Evolutionary conservation across 2,888 invertebrate genomes (phyloP).

Genomic region (Caenorhabditis afra): DNA sequence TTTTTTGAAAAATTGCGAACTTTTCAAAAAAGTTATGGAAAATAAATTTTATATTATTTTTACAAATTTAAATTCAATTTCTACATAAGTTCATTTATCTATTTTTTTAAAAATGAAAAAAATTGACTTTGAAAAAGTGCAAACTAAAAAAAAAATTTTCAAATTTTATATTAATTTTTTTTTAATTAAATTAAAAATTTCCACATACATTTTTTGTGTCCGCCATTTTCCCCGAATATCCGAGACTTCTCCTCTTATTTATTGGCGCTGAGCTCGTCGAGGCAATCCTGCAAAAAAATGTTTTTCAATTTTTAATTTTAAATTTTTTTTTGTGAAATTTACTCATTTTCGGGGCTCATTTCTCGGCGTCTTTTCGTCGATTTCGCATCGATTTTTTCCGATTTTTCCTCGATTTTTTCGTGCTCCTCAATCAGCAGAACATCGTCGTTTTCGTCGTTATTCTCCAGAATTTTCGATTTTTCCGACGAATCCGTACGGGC

Average conservation of each 20-base stretch:
- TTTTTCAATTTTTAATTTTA: too few species aligned
- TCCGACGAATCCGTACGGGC: too few species aligned
- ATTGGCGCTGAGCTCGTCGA: slow-evolving; percentile 29
- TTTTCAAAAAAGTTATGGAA: not conserved
- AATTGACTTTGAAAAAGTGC: not conserved
- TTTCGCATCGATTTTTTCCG: not conserved
- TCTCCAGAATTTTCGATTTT: not conserved
- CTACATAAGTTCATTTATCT: too few species aligned
- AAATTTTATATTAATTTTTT: slow-evolving; percentile 5
- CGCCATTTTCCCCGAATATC: slow-evolving; percentile 42
- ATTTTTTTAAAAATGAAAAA: not conserved
- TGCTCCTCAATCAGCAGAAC: not conserved
- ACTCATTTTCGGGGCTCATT: slow-evolving; percentile 15
- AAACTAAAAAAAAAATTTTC: not conserved
- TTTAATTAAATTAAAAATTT: not conserved
- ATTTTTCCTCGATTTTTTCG: slow-evolving; percentile 5
- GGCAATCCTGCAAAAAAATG: not conserved
- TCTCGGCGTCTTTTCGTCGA: slow-evolving; percentile 29
- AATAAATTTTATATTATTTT: not conserved
- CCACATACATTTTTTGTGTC: slow-evolving; percentile 37
- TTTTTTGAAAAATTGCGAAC: too few species aligned
- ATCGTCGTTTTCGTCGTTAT: not conserved
- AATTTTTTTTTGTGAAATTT: not conserved
- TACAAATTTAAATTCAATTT: too few species aligned
- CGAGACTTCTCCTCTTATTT: slow-evolving; percentile 48